phyloP scores from a whole-genome alignment of 2,113 vertebrate species.

The Perognathus longimembris region DNA sequence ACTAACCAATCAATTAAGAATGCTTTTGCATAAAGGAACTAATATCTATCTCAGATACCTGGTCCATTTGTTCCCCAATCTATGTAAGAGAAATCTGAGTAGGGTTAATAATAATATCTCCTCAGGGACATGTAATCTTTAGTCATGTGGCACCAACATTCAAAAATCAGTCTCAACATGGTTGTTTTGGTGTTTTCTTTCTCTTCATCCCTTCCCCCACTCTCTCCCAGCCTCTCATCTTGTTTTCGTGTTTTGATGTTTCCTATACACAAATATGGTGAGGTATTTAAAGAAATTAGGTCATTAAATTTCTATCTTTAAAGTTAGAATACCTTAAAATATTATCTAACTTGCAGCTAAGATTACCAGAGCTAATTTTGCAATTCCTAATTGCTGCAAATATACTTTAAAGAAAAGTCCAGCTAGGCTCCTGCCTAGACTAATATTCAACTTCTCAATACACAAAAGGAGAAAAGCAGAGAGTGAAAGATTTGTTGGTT shows the following conservation, averaged over 20 bases:
- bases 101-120: constrained; percentile 45
- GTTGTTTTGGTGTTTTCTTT: too few species aligned
- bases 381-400: constrained; percentile 47
- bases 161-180: constrained; percentile 23
- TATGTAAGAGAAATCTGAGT: constrained; percentile 44
- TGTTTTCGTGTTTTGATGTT: background rate
- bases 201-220: too few species aligned
- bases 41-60: constrained; percentile 32
- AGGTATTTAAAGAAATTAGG: constrained; percentile 54
- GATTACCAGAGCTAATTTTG: constrained; percentile 19
- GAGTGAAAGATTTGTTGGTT: constrained; percentile 73
- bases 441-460: constrained; percentile 58
- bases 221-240: too few species aligned
- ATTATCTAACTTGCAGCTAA: constrained; percentile 58
- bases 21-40: constrained; percentile 41
- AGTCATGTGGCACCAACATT: constrained; percentile 38
- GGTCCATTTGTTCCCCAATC: constrained; percentile 44
- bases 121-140: background rate
- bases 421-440: constrained; percentile 62
- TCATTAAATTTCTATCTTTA: constrained; percentile 47
- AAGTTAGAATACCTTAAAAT: constrained; percentile 40
- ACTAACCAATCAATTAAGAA: background rate
- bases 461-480: constrained; percentile 76
- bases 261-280: constrained; percentile 17
- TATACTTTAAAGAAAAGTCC: constrained; percentile 72